Evolutionary conservation across 2,113 vertebrate genomes (phyloP).

Genomic region (Poeciliopsis occidentalis): DNA sequence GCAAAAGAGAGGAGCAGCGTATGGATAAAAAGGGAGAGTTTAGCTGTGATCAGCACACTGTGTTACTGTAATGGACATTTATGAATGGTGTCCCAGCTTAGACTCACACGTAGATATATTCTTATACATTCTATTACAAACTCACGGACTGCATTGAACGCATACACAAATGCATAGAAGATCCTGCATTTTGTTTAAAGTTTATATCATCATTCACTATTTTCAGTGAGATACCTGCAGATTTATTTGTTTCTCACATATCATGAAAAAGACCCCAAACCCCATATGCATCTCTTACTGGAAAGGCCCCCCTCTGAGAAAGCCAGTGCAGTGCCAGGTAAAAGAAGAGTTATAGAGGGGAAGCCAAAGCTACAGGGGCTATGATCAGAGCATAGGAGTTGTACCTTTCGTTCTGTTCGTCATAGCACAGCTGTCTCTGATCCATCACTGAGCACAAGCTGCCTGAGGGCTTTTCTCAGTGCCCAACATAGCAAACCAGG

Average conservation of each 20-base stretch:
- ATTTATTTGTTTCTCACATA: slow-evolving; percentile 37
- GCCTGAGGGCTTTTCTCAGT: slow-evolving; percentile 27
- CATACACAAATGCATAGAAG: not conserved
- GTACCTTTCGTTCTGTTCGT: slow-evolving; percentile 50
- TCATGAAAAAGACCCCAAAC: slow-evolving; percentile 23
- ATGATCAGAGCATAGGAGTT: slow-evolving; percentile 22
- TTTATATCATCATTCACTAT: slow-evolving; percentile 27
- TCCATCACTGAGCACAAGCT: slow-evolving; percentile 36
- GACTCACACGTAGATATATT: slow-evolving; percentile 7
- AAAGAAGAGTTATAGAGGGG: slow-evolving; percentile 4
- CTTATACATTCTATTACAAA: not conserved
- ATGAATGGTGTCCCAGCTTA: slow-evolving; percentile 49
- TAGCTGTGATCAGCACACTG: slow-evolving; percentile 59
- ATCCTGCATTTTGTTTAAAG: slow-evolving; percentile 17
- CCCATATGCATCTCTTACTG: slow-evolving; percentile 30
- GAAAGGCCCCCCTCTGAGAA: slow-evolving; percentile 32
- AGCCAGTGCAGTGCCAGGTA: slow-evolving; percentile 21
- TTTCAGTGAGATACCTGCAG: slow-evolving; percentile 21
- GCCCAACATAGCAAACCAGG: slow-evolving; percentile 55
- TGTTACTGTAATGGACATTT: slow-evolving; percentile 66
- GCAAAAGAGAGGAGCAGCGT: slow-evolving; percentile 26
- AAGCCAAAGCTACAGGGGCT: slow-evolving; percentile 20
- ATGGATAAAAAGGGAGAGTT: slow-evolving; percentile 37
- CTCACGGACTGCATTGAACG: not conserved
- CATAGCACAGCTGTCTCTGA: slow-evolving; percentile 50